These are phyloP conservation scores for Chymomyza amoena DNA, from an alignment of 2,888 invertebrate genomes.

Conservation along the genomic window DNA sequence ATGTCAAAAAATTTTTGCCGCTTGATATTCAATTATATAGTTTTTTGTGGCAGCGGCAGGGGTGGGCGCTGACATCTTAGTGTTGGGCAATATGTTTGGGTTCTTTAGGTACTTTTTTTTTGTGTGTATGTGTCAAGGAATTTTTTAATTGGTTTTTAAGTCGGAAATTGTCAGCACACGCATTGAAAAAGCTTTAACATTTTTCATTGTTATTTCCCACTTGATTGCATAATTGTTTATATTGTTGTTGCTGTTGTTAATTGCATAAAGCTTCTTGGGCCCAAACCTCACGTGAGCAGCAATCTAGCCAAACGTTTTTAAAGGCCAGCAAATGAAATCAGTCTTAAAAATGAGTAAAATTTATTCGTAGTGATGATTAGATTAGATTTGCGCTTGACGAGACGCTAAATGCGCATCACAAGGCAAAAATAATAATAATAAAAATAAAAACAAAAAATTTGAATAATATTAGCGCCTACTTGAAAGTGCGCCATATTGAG, in stretches of 20 bases:
- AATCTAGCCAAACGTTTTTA: constrained; percentile 1
- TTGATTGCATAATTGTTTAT: constrained; percentile 40
- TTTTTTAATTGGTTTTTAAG: constrained; percentile 67
- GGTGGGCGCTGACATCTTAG: too few relatives aligned
- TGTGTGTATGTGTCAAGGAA: constrained; percentile 34
- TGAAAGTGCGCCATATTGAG: background rate
- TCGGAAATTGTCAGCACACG: constrained; percentile 46
- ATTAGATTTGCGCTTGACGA: background rate
- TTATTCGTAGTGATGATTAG: background rate
- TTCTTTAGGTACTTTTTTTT: background rate
- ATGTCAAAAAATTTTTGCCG: background rate
- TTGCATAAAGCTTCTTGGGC: constrained; percentile 31
- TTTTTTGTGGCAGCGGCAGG: too few relatives aligned
- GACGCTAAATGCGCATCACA: background rate
- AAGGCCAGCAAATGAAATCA: background rate
- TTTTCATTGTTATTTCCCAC: background rate
- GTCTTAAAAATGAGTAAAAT: background rate
- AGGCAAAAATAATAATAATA: background rate
- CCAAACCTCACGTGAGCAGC: constrained; percentile 16
- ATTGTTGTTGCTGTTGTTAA: constrained; percentile 28
- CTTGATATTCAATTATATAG: constrained; percentile 51
- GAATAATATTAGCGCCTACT: background rate
- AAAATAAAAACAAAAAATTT: background rate
- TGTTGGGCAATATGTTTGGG: too few relatives aligned
- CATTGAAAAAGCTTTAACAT: constrained; percentile 15